Conservation (phyloP, 1,140 invertebrate genomes). For the Diabrotica undecimpunctata region DNA sequence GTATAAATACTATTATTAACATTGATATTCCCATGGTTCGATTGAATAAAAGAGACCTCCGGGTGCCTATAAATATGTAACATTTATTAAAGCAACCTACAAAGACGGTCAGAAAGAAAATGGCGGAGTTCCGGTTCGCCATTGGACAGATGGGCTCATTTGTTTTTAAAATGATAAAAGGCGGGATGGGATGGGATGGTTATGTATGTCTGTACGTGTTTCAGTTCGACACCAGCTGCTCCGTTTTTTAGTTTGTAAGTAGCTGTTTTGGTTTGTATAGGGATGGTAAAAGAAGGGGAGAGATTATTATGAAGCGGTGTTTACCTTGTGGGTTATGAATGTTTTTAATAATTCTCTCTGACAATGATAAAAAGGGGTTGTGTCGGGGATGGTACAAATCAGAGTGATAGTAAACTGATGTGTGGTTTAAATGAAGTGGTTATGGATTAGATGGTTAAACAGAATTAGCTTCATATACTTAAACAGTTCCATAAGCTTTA, state of each 20-base stretch:
- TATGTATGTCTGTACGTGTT: neutral
- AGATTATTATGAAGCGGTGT: slow-evolving; percentile 12
- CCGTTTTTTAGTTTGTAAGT: slow-evolving; percentile 12
- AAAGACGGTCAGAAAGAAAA: slow-evolving; percentile 21
- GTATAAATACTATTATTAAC: too few species aligned
- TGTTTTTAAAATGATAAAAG: slow-evolving; percentile 24
- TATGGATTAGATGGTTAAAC: too few species aligned
- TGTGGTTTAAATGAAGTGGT: neutral
- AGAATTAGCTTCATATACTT: too few species aligned
- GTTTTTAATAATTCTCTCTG: slow-evolving; percentile 6
- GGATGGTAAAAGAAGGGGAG: neutral
- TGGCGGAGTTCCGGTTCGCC: slow-evolving; percentile 27
- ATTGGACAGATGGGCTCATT: slow-evolving; percentile 27
- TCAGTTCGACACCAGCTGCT: slow-evolving; percentile 12
- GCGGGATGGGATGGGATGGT: neutral
- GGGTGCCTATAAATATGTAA: too few species aligned
- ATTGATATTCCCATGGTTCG: too few species aligned
- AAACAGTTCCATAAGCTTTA: too few species aligned
- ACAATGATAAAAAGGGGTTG: slow-evolving; percentile 2
- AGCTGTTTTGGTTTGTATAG: slow-evolving; percentile 12
- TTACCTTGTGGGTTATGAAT: slow-evolving; percentile 13
- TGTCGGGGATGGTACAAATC: neutral
- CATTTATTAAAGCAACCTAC: neutral
- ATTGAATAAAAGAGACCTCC: too few species aligned
- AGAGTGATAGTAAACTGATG: neutral